Evolutionary conservation across 2,113 vertebrate species (phyloP).

Genomic region (Chionomys nivalis): DNA sequence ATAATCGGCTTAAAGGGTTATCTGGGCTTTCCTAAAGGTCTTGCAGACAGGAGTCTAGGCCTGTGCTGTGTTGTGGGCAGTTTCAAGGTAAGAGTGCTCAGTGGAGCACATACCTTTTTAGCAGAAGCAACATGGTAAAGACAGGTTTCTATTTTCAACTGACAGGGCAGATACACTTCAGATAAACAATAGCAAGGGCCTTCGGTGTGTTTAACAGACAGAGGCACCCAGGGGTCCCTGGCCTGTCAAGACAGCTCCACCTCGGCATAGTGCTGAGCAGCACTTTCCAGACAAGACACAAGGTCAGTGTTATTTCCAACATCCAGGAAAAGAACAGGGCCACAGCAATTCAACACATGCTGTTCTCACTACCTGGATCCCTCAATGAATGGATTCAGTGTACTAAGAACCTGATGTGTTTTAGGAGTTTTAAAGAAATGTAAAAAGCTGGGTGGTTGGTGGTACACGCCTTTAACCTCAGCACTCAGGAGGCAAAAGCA

Average conservation of each 20-base stretch:
- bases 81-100: neutral
- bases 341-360: neutral
- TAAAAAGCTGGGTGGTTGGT: neutral
- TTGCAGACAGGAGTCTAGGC: neutral
- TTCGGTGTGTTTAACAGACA: no score
- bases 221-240: neutral
- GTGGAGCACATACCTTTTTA: rapidly evolving
- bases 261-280: neutral
- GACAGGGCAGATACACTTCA: neutral
- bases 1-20: no score
- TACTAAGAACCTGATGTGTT: neutral
- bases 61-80: neutral
- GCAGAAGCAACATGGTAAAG: rapidly evolving
- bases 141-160: neutral
- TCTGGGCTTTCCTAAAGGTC: neutral
- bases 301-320: neutral
- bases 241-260: neutral
- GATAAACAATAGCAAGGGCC: neutral
- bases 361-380: neutral
- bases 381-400: neutral
- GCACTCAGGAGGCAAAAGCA: neutral
- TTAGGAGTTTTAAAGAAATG: neutral
- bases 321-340: neutral
- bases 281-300: neutral
- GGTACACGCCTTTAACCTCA: neutral